Evolutionary conservation across 2,888 invertebrate genomes (phyloP).

Genomic region (Nephrotoma flavescens): DNA sequence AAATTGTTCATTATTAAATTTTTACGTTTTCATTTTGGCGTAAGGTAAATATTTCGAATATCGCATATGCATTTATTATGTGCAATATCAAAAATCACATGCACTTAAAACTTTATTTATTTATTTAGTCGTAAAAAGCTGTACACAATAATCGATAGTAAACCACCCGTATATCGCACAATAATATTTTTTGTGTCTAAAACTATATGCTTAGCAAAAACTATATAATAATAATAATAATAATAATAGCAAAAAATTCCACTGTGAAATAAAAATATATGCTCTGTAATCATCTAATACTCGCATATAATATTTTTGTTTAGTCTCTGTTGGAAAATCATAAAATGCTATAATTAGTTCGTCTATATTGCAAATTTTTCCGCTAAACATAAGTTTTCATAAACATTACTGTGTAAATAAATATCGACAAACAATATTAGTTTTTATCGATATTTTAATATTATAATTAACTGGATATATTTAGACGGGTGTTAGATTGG

Average conservation of each 20-base stretch:
- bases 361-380: background rate
- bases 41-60: background rate
- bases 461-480: background rate
- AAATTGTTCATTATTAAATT: background rate
- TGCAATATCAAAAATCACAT: background rate
- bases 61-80: background rate
- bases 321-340: background rate
- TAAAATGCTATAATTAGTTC: background rate
- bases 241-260: background rate
- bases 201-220: background rate
- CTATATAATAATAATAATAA: background rate
- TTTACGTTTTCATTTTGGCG: background rate
- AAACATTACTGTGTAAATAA: background rate
- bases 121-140: background rate
- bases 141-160: background rate
- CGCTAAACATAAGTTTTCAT: background rate
- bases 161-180: background rate
- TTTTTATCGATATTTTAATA: background rate
- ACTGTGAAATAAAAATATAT: background rate
- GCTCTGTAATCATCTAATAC: background rate
- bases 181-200: background rate
- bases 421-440: background rate
- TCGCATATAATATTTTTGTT: background rate
- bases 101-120: background rate
- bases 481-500: background rate